phyloP scores from a whole-genome alignment of 2,113 vertebrate genomes.

The Tursiops truncatus region DNA sequence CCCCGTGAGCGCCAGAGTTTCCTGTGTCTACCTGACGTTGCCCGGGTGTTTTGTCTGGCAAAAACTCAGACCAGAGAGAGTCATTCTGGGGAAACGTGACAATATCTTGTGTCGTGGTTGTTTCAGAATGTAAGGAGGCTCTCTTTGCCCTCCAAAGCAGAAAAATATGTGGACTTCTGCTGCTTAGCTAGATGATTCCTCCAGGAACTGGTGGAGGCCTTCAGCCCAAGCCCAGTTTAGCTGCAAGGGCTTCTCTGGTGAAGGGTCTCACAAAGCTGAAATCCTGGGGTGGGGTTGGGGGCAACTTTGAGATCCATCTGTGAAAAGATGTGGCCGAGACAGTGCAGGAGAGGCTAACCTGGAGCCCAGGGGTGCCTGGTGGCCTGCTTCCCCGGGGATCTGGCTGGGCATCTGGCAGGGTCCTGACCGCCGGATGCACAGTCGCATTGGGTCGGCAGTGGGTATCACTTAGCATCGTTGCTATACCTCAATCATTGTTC shows the following conservation, averaged over 20 bases:
- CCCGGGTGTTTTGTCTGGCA: background rate
- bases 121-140: background rate
- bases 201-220: background rate
- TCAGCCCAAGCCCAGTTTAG: background rate
- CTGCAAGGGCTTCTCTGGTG: background rate
- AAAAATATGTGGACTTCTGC: background rate
- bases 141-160: background rate
- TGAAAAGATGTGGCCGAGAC: background rate
- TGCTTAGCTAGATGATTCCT: background rate
- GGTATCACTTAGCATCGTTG: too few relatives aligned
- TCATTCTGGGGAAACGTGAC: background rate
- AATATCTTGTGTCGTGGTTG: background rate
- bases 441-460: accelerated
- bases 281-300: background rate
- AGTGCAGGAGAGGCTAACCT: accelerated
- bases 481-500: background rate
- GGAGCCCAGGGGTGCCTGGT: background rate
- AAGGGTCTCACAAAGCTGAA: background rate
- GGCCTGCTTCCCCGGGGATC: accelerated
- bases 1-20: accelerated
- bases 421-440: accelerated
- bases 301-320: background rate
- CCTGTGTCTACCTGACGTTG: background rate
- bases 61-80: constrained; percentile 23
- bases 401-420: accelerated